phyloP scores from a whole-genome alignment of 2,797 vertebrate genomes.

The Notolabrus celidotus region DNA sequence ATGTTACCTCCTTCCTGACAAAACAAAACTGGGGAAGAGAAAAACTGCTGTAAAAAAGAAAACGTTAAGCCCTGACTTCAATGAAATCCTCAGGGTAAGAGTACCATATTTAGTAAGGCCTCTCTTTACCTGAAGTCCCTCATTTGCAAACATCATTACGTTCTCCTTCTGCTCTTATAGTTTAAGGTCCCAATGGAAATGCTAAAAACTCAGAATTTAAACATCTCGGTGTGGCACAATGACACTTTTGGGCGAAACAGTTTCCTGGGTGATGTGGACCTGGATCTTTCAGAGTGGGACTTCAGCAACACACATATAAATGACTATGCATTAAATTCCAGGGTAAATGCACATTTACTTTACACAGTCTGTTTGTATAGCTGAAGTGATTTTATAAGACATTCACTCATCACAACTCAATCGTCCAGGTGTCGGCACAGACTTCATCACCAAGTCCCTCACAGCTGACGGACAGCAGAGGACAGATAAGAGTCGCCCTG shows the following conservation, averaged over 20 bases:
- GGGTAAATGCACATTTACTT: conserved; percentile 76
- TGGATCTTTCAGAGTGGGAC: conserved; percentile 92
- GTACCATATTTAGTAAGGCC: not conserved
- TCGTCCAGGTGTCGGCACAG: conserved; percentile 46
- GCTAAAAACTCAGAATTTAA: conserved; percentile 88
- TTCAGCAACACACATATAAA: conserved; percentile 90
- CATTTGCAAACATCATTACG: not conserved
- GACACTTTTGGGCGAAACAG: conserved; percentile 92
- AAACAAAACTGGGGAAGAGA: conserved; percentile 92
- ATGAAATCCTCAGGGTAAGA: conserved; percentile 93
- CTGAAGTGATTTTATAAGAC: not conserved
- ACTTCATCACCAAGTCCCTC: conserved; percentile 66
- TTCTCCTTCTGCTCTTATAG: conserved; percentile 69
- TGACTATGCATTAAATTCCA: conserved; percentile 90
- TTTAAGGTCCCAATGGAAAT: conserved; percentile 88
- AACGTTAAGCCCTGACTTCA: conserved; percentile 92
- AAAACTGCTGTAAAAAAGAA: conserved; percentile 94
- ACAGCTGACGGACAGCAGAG: conserved; percentile 79
- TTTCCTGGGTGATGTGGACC: conserved; percentile 93
- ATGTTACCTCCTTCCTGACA: conserved; percentile 94
- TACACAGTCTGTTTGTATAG: not conserved
- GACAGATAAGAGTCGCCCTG: conserved; percentile 91
- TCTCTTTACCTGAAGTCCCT: not conserved
- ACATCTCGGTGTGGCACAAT: conserved; percentile 95
- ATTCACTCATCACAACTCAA: not conserved